Percentiles rank a stretch among this genome's conserved stretches.
phyloP scores from a whole-genome alignment of 2,797 vertebrate species.

The Eremophila alpestris region DNA sequence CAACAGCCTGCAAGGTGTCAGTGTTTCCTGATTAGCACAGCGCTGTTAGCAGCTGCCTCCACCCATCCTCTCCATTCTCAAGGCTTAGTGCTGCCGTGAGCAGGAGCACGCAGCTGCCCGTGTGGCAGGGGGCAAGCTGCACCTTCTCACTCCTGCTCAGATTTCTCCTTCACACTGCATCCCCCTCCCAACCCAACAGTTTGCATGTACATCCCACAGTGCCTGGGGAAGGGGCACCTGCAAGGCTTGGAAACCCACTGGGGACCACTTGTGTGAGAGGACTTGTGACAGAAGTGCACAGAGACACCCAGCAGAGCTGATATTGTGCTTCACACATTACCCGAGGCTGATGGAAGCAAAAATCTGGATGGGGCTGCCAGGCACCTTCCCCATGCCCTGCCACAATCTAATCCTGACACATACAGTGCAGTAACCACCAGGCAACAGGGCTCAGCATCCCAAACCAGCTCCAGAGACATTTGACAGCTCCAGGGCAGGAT shows the following conservation, averaged over 20 bases:
- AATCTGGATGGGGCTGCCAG: neutral
- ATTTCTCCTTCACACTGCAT: accelerated
- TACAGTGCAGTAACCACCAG: accelerated
- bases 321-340: accelerated
- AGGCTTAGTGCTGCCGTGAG: neutral
- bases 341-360: neutral
- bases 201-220: neutral
- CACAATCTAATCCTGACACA: accelerated
- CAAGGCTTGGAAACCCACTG: neutral
- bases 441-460: neutral
- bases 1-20: neutral
- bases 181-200: accelerated
- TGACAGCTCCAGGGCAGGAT: accelerated
- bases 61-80: neutral
- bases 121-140: neutral
- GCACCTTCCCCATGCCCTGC: accelerated
- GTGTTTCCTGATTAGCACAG: accelerated
- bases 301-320: neutral
- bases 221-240: neutral
- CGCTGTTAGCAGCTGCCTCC: neutral
- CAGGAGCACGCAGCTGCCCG: accelerated
- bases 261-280: neutral
- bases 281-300: neutral
- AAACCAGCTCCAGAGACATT: neutral
- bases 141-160: neutral